These are phyloP conservation scores for Mormyrops boulengeri DNA, from an alignment of 2,797 vertebrate species.

Conservation along the genomic window DNA sequence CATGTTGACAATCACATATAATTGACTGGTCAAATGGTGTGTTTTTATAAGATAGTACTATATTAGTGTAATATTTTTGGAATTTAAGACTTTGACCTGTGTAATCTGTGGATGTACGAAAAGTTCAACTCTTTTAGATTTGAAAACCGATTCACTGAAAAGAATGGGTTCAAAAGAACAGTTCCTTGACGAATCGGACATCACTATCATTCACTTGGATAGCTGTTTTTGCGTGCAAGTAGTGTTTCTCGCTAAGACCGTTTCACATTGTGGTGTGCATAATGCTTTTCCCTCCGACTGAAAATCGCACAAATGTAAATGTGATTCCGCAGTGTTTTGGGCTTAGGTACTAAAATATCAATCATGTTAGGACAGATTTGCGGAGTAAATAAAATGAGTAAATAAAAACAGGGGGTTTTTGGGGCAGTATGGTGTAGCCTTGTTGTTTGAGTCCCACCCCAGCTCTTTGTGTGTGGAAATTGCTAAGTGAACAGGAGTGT, in stretches of 20 bases:
- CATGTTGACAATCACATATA: not conserved
- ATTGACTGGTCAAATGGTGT: not conserved
- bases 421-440: not conserved
- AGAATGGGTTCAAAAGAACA: not conserved
- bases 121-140: not conserved
- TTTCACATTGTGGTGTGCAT: not conserved
- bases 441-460: too few species aligned
- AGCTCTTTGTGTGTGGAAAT: too few species aligned
- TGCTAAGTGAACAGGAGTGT: too few species aligned
- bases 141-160: not conserved
- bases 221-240: not conserved
- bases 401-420: not conserved
- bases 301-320: not conserved
- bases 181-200: not conserved
- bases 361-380: not conserved
- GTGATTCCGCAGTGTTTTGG: not conserved
- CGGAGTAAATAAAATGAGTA: too few species aligned
- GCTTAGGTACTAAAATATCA: not conserved
- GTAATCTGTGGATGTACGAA: too few species aligned
- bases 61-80: too few species aligned
- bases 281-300: not conserved
- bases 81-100: too few species aligned
- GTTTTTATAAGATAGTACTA: not conserved
- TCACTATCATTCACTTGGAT: not conserved
- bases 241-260: not conserved